phyloP scores from a whole-genome alignment of 2,113 vertebrate genomes.

The Passerina amoena region DNA sequence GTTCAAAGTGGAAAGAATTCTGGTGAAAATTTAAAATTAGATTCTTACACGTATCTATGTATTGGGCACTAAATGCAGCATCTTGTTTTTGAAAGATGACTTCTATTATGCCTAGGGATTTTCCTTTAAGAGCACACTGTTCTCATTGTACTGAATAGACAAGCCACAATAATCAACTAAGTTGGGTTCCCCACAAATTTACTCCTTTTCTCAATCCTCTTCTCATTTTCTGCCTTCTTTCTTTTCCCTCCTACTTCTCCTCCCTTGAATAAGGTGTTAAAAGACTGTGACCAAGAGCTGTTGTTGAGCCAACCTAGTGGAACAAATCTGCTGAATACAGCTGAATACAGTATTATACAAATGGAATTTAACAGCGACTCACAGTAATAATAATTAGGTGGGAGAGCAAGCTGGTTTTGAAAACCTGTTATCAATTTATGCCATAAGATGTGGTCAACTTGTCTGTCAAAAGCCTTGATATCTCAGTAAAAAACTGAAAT shows the following conservation, averaged over 20 bases:
- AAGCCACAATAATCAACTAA: background rate
- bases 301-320: conserved; percentile 43
- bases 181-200: background rate
- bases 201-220: background rate
- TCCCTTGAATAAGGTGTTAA: conserved; percentile 37
- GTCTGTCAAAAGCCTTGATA: background rate
- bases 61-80: background rate
- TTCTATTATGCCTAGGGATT: background rate
- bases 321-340: conserved; percentile 60
- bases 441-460: background rate
- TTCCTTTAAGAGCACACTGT: background rate
- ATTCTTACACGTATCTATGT: background rate
- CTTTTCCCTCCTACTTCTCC: conserved; percentile 42
- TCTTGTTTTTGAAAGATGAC: background rate
- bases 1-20: background rate
- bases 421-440: background rate
- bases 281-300: conserved; percentile 42
- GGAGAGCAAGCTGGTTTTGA: background rate
- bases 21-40: background rate
- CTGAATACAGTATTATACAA: conserved; percentile 13
- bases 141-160: background rate
- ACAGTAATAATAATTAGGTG: conserved; percentile 42
- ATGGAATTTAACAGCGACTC: conserved; percentile 29
- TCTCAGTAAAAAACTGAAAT: background rate
- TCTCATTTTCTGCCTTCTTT: conserved; percentile 51